A percentile compares a stretch with the other conserved stretches of the same genome.
phyloP scores from a whole-genome alignment of 2,113 vertebrate genomes.

The Heterotilapia buettikoferi region DNA sequence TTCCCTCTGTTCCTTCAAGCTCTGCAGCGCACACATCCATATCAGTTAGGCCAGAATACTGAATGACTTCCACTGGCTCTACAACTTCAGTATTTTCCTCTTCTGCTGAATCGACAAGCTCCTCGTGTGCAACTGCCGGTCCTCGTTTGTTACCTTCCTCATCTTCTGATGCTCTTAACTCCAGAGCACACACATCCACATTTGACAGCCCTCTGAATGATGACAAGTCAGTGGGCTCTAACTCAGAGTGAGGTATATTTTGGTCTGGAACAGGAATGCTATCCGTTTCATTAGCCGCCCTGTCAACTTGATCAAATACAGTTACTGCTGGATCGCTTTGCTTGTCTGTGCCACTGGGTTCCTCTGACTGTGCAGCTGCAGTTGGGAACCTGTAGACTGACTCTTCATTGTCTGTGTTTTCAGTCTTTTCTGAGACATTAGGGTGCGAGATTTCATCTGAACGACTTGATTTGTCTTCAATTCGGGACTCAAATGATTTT shows the following conservation, averaged over 20 bases:
- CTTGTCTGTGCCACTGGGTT: background rate
- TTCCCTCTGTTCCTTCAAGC: background rate
- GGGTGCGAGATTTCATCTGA: background rate
- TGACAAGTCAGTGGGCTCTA: background rate
- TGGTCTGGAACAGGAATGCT: background rate
- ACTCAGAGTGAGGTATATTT: background rate
- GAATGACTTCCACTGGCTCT: background rate
- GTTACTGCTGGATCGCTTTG: background rate
- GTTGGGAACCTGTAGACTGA: background rate
- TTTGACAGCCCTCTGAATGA: background rate
- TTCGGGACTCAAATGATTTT: background rate
- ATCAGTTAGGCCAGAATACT: constrained; percentile 1
- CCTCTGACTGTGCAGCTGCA: constrained; percentile 18
- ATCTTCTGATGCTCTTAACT: background rate
- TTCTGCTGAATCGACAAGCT: background rate
- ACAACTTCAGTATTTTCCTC: background rate
- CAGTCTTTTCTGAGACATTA: background rate
- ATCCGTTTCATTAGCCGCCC: background rate
- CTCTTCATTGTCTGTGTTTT: background rate
- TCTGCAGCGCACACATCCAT: constrained; percentile 33
- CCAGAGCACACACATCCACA: constrained; percentile 42
- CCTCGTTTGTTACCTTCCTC: background rate
- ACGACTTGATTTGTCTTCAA: constrained; percentile 22
- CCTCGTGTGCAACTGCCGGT: background rate
- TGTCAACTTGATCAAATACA: constrained; percentile 1